Percentiles rank a stretch among this genome's conserved stretches.
Conservation (phyloP, 2,113 vertebrate species). For the Reinhardtius hippoglossoides region DNA sequence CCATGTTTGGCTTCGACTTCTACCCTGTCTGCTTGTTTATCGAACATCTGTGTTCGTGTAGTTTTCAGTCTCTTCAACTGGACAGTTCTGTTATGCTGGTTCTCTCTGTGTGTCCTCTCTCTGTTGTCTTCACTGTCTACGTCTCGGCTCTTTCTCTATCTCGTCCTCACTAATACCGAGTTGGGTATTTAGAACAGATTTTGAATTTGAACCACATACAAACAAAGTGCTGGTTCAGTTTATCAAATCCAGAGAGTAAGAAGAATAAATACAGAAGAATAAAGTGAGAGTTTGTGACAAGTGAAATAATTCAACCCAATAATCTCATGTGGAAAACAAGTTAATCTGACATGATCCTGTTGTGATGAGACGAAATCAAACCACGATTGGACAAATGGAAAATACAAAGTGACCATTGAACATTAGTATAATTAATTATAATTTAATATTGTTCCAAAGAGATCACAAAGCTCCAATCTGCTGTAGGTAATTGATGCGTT, state of each 20-base stretch:
- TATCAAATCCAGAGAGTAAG: conserved; percentile 7
- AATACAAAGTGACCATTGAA: neutral
- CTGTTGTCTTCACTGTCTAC: neutral
- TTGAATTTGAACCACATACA: neutral
- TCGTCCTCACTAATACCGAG: neutral
- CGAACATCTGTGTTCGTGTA: conserved; percentile 25
- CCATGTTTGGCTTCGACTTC: conserved; percentile 24
- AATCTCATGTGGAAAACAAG: too few species aligned
- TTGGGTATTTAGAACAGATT: conserved; percentile 6
- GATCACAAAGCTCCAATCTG: neutral
- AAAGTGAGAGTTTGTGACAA: too few species aligned
- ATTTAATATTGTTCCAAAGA: neutral
- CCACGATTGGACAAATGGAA: too few species aligned
- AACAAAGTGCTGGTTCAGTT: conserved; percentile 35
- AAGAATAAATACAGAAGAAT: too few species aligned
- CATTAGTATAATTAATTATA: too few species aligned
- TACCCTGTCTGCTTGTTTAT: conserved; percentile 36
- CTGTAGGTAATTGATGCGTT: neutral
- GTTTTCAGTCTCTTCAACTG: neutral
- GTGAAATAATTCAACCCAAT: too few species aligned
- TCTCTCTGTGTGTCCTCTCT: conserved; percentile 12
- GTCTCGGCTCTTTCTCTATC: neutral
- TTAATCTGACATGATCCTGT: too few species aligned
- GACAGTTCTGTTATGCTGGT: conserved; percentile 8
- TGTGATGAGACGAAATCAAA: too few species aligned